Conservation (phyloP, 1,140 invertebrate species). For the Nasonia giraulti region DNA sequence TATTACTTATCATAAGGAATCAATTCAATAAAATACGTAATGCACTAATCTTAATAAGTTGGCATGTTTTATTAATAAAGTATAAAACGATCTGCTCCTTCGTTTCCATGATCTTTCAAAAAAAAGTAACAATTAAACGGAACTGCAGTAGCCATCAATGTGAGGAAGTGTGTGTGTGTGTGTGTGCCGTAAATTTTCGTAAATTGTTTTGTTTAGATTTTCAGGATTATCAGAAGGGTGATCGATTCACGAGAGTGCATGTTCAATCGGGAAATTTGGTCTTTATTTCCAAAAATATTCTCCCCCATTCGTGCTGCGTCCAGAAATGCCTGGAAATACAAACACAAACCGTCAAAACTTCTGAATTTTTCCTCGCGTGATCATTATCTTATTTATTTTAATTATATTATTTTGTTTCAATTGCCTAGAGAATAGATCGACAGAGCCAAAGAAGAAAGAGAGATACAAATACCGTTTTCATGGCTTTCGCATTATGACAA, state of each 20-base stretch:
- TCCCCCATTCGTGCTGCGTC: slow-evolving; percentile 68
- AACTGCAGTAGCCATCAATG: slow-evolving; percentile 42
- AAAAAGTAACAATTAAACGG: slow-evolving; percentile 50
- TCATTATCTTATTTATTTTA: slow-evolving; percentile 38
- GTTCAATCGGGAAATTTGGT: slow-evolving; percentile 74
- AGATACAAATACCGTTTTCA: slow-evolving; percentile 59
- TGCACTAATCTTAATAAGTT: slow-evolving; percentile 48
- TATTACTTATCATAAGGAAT: slow-evolving; percentile 43
- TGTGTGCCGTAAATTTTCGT: slow-evolving; percentile 29
- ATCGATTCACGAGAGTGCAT: slow-evolving; percentile 63
- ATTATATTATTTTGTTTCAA: slow-evolving; percentile 37
- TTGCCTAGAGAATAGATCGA: slow-evolving; percentile 48
- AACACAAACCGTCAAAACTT: slow-evolving; percentile 66
- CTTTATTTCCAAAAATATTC: slow-evolving; percentile 76
- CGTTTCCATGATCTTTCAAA: slow-evolving; percentile 52
- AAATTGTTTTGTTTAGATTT: slow-evolving; percentile 41
- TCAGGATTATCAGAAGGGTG: slow-evolving; percentile 59
- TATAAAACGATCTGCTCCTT: slow-evolving; percentile 58
- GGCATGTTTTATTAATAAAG: slow-evolving; percentile 60
- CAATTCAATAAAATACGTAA: slow-evolving; percentile 49
- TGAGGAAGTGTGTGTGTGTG: slow-evolving; percentile 40
- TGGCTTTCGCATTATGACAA: slow-evolving; percentile 9
- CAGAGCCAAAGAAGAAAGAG: slow-evolving; percentile 53
- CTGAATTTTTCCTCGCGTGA: slow-evolving; percentile 50
- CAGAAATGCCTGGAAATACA: slow-evolving; percentile 75